Conservation (phyloP, 2,797 vertebrate genomes). For the Pipistrellus pygmaeus region DNA sequence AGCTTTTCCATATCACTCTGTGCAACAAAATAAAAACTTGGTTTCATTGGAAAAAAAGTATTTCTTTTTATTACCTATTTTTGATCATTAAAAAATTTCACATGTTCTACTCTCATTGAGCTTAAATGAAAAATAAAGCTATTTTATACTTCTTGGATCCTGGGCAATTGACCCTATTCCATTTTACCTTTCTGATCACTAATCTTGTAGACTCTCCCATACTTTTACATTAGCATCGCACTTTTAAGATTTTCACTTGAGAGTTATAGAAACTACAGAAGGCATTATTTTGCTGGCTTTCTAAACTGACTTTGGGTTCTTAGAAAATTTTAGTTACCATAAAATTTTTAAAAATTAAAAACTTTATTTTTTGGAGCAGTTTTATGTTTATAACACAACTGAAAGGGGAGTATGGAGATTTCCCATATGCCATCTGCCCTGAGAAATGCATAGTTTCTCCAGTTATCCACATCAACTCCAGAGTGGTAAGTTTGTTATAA, state of each 20-base stretch:
- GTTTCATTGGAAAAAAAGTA: not conserved
- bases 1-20: constrained; percentile 10
- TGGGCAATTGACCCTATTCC: not conserved
- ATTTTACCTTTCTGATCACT: not conserved
- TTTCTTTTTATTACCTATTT: constrained; percentile 17
- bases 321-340: not conserved
- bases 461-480: not conserved
- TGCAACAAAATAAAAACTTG: constrained; percentile 70
- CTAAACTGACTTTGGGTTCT: not conserved
- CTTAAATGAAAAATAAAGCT: constrained; percentile 20
- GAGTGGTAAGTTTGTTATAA: not conserved
- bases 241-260: not conserved
- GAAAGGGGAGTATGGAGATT: not conserved
- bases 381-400: not conserved
- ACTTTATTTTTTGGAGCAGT: not conserved
- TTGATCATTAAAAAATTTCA: not conserved
- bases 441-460: not conserved
- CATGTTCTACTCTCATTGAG: not conserved
- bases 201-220: not conserved
- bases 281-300: not conserved
- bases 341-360: not conserved
- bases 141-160: not conserved
- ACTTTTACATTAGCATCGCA: not conserved
- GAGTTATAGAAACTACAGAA: constrained; percentile 13
- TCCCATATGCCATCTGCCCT: not conserved